phyloP scores from a whole-genome alignment of 1,140 invertebrate species.

The Myzus persicae region DNA sequence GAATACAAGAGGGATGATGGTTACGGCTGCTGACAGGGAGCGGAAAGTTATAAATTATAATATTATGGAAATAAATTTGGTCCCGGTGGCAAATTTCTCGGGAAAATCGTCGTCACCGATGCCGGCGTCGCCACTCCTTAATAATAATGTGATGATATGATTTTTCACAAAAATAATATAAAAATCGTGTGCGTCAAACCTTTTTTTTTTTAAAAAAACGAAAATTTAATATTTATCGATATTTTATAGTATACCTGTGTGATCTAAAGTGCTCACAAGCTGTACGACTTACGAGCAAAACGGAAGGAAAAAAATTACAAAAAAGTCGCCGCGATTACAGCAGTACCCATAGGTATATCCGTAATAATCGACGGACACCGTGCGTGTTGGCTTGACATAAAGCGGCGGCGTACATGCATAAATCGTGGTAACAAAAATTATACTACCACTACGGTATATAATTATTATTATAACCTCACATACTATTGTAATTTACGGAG shows the following conservation, averaged over 20 bases:
- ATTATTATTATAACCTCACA: not conserved
- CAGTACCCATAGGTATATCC: not conserved
- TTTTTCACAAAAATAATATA: not conserved
- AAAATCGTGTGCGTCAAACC: not conserved
- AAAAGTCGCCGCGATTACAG: not conserved
- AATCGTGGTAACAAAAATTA: not conserved
- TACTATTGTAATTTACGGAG: not conserved
- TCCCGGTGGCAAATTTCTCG: not conserved
- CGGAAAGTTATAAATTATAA: not conserved
- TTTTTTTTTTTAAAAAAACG: not conserved
- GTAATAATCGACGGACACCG: not conserved
- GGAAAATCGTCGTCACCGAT: not conserved
- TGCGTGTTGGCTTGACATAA: not conserved
- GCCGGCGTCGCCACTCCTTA: no score
- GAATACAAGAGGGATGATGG: not conserved
- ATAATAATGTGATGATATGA: not conserved
- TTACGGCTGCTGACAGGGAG: not conserved
- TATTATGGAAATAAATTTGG: constrained; percentile 1
- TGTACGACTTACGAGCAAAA: not conserved
- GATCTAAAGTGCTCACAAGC: not conserved
- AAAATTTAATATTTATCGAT: not conserved
- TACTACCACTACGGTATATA: not conserved
- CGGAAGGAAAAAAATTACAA: not conserved
- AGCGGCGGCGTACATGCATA: not conserved
- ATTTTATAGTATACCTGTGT: no score